A percentile compares a stretch with the other conserved stretches of the same genome.
Evolutionary conservation across 2,888 invertebrate species (phyloP).

Genomic region (Nephrotoma guestfalica): DNA sequence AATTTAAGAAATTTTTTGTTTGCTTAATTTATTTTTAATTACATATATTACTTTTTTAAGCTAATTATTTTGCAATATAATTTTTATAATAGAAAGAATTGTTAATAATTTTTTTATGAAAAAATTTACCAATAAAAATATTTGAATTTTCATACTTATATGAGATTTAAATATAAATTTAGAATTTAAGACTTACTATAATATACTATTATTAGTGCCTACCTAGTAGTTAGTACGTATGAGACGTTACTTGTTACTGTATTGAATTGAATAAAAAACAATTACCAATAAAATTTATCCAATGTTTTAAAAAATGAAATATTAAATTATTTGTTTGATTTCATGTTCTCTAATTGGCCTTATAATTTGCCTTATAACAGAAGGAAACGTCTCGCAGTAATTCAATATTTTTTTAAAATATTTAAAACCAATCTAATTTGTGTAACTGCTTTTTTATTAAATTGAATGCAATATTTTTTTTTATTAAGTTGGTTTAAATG

Average conservation of each 20-base stretch:
- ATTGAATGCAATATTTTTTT: too few relatives aligned
- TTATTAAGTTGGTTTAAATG: too few relatives aligned
- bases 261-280: not conserved
- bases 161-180: not conserved
- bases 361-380: not conserved
- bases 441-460: too few relatives aligned
- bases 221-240: not conserved
- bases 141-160: not conserved
- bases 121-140: not conserved
- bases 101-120: not conserved
- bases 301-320: not conserved
- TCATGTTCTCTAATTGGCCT: not conserved
- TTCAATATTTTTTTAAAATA: too few relatives aligned
- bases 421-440: too few relatives aligned
- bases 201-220: not conserved
- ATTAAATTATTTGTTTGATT: not conserved
- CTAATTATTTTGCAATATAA: not conserved
- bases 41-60: not conserved
- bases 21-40: not conserved
- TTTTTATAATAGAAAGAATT: not conserved
- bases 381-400: not conserved
- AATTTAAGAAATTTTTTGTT: not conserved
- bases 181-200: not conserved
- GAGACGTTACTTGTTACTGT: not conserved
- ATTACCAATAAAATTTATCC: not conserved